phyloP scores from a whole-genome alignment of 2,888 invertebrate genomes.

The Cheilosia pagana region DNA sequence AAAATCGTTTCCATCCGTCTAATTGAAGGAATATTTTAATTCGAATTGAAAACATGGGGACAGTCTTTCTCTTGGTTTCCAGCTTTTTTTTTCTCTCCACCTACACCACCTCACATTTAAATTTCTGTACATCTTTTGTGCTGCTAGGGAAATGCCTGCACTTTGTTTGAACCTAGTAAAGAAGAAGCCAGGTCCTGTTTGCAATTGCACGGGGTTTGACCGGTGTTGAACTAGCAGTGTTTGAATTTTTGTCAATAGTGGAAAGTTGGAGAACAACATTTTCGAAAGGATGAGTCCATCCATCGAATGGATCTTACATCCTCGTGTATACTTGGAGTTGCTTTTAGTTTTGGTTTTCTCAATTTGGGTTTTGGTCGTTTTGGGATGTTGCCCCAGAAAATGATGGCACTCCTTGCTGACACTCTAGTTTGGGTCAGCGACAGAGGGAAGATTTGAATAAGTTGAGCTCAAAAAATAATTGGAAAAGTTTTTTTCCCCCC shows the following conservation, averaged over 20 bases:
- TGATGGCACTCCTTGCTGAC: conserved; percentile 25
- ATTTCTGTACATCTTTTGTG: conserved; percentile 24
- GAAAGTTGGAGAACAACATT: conserved; percentile 31
- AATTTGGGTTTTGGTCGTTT: conserved; percentile 36
- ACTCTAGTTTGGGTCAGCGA: conserved; percentile 33
- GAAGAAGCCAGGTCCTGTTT: conserved; percentile 17
- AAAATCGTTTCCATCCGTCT: conserved; percentile 69
- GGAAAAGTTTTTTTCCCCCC: conserved; percentile 62
- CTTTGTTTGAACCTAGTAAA: conserved; percentile 31
- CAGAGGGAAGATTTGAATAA: conserved; percentile 68
- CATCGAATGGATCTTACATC: conserved; percentile 24
- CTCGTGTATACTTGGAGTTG: conserved; percentile 3
- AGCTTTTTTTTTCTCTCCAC: neutral
- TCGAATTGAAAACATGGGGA: conserved; percentile 60
- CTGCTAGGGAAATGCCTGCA: conserved; percentile 39
- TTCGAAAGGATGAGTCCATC: conserved; percentile 16
- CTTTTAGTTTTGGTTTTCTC: conserved; percentile 34
- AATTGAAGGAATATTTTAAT: conserved; percentile 72
- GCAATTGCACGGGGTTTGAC: conserved; percentile 44
- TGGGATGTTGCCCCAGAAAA: conserved; percentile 40
- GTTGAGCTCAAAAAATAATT: conserved; percentile 64
- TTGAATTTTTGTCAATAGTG: conserved; percentile 51
- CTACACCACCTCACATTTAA: conserved; percentile 1
- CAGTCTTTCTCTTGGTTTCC: neutral
- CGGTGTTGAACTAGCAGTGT: conserved; percentile 44